These are phyloP conservation scores for Protobothrops mucrosquamatus DNA, from an alignment of 2,113 vertebrate species.

Conservation along the genomic window DNA sequence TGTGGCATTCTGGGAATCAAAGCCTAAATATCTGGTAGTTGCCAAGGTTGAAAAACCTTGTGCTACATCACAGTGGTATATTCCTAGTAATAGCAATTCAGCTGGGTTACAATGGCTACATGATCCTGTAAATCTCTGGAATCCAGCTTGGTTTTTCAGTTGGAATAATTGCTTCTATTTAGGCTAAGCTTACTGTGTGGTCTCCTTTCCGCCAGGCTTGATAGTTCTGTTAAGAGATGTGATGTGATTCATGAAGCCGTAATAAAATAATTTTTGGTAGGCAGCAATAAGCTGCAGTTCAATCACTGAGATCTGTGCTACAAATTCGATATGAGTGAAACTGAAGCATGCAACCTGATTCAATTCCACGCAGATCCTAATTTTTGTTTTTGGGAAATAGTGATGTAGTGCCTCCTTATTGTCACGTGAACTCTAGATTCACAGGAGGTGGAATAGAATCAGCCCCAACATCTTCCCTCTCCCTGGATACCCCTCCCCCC, in stretches of 20 bases:
- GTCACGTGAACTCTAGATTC: neutral
- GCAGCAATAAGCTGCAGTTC: neutral
- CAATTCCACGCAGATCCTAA: neutral
- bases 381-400: neutral
- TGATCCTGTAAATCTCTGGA: neutral
- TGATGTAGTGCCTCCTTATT: neutral
- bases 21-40: neutral
- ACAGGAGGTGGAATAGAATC: neutral
- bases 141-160: neutral
- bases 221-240: neutral
- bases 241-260: neutral
- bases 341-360: neutral
- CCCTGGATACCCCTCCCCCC: neutral
- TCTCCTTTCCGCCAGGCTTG: neutral
- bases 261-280: neutral
- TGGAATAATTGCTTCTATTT: neutral
- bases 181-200: neutral
- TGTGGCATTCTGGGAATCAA: neutral
- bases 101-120: neutral
- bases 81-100: neutral
- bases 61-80: neutral
- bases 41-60: neutral
- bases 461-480: neutral
- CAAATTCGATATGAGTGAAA: neutral
- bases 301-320: no score